phyloP scores from a whole-genome alignment of 2,113 vertebrate genomes.

The Ranitomeya variabilis region DNA sequence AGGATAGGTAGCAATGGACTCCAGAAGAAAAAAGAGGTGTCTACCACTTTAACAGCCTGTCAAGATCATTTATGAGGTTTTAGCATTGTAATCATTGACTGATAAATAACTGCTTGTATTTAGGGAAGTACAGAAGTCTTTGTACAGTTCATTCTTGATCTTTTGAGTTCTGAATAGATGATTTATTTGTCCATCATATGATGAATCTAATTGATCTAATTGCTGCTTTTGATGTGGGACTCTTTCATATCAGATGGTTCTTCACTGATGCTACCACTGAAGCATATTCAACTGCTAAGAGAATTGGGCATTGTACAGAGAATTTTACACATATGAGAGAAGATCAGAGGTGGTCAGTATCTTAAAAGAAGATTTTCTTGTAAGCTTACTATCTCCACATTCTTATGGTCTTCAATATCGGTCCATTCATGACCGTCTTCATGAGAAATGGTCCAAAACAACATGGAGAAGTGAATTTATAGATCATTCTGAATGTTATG shows the following conservation, averaged over 20 bases:
- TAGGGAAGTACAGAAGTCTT: neutral
- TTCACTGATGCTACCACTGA: neutral
- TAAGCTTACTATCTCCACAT: too few relatives aligned
- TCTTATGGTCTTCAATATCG: too few relatives aligned
- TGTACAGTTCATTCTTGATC: neutral
- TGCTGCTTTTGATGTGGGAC: neutral
- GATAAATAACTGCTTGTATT: neutral
- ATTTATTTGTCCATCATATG: neutral
- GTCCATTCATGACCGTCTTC: too few relatives aligned
- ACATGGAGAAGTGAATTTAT: too few relatives aligned
- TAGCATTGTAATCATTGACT: neutral
- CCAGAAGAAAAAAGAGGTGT: too few relatives aligned
- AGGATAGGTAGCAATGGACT: too few relatives aligned
- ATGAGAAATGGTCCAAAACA: too few relatives aligned
- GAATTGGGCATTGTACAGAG: neutral
- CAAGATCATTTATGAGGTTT: neutral
- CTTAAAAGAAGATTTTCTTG: too few relatives aligned
- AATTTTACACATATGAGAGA: too few relatives aligned
- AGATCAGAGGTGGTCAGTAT: neutral
- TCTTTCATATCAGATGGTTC: neutral
- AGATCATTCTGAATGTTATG: too few relatives aligned
- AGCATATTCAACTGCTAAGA: neutral
- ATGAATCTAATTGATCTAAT: neutral
- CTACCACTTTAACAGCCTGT: neutral
- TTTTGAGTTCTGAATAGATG: neutral